A percentile compares a stretch with the other conserved stretches of the same genome.
Evolutionary conservation across 2,888 invertebrate species (phyloP).

Genomic region (Acanthosepion lycidas): DNA sequence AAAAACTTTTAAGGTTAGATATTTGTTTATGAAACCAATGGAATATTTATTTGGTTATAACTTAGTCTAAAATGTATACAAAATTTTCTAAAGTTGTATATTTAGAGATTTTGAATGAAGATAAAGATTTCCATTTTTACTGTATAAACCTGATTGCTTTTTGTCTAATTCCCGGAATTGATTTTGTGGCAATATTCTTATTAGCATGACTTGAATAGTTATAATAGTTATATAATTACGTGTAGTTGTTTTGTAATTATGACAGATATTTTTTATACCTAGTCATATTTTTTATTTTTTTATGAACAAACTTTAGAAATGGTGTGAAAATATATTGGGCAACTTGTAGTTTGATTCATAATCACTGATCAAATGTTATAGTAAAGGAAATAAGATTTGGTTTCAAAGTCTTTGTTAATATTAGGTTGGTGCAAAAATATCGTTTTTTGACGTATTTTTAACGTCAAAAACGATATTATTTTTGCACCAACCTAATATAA

Average conservation of each 20-base stretch:
- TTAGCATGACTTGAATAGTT: neutral
- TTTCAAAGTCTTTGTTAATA: neutral
- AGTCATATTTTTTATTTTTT: neutral
- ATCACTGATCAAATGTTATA: neutral
- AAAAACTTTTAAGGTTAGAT: conserved; percentile 42
- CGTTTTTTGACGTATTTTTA: no score
- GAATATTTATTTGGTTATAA: neutral
- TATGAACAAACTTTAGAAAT: no score
- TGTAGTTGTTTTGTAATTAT: neutral
- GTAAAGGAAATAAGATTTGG: neutral
- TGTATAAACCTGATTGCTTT: neutral
- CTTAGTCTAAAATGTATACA: neutral
- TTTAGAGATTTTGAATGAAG: neutral
- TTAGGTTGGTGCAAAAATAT: no score
- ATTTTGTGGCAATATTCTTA: no score
- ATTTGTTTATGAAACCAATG: neutral
- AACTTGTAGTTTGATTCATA: neutral
- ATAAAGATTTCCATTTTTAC: neutral
- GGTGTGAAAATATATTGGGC: no score
- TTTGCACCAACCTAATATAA: no score
- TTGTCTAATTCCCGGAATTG: neutral
- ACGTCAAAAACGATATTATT: no score
- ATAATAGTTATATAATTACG: neutral
- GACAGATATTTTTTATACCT: neutral
- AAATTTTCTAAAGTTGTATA: neutral